Percentiles rank a stretch among this genome's conserved stretches.
Conservation (phyloP, 2,797 vertebrate genomes). For the Protonibea diacanthus region DNA sequence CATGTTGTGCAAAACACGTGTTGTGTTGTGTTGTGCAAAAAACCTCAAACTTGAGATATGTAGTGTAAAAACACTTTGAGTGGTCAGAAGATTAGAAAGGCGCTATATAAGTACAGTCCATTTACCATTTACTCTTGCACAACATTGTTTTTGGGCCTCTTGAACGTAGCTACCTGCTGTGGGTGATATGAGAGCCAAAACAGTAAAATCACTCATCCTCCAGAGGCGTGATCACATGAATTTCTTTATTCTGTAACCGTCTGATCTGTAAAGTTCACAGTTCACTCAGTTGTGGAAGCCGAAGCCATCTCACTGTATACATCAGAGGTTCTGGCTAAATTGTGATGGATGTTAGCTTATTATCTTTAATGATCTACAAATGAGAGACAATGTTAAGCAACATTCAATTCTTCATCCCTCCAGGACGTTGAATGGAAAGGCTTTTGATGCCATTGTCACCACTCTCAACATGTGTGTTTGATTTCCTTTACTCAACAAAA, state of each 20-base stretch:
- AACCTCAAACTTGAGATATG: too few relatives aligned
- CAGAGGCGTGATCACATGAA: not conserved
- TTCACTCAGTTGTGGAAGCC: not conserved
- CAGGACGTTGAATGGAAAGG: not conserved
- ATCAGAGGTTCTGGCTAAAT: not conserved
- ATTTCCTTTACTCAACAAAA: slow-evolving; percentile 41
- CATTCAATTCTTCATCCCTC: not conserved
- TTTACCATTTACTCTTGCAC: too few relatives aligned
- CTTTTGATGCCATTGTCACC: slow-evolving; percentile 36
- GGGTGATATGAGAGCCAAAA: not conserved
- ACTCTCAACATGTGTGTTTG: slow-evolving; percentile 52
- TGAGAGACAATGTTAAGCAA: not conserved
- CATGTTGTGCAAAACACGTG: too few relatives aligned
- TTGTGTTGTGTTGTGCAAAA: too few relatives aligned
- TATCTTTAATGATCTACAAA: slow-evolving; percentile 3
- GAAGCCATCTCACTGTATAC: not conserved
- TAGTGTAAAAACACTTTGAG: too few relatives aligned
- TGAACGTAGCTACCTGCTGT: too few relatives aligned
- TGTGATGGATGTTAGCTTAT: not conserved
- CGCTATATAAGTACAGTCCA: too few relatives aligned
- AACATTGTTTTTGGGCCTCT: too few relatives aligned
- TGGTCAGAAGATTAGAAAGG: too few relatives aligned
- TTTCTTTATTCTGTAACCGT: not conserved
- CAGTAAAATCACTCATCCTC: not conserved
- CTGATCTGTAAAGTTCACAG: not conserved